Conservation (phyloP, 2,888 invertebrate genomes). For the Drosophila neoperkinsi region DNA sequence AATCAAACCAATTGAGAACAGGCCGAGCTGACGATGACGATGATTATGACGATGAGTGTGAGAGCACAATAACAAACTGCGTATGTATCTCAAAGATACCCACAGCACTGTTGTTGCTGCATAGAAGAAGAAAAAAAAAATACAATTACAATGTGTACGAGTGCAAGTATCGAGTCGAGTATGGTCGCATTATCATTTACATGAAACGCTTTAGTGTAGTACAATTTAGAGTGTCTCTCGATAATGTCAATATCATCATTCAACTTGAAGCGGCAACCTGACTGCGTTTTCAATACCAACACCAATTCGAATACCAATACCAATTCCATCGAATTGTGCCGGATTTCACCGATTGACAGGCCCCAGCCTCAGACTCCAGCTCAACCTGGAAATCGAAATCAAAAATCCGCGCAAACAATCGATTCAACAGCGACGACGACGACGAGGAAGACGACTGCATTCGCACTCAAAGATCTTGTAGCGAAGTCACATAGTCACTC, state of each 20-base stretch:
- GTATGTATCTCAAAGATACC: slow-evolving; percentile 40
- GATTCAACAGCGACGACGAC: slow-evolving; percentile 24
- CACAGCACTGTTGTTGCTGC: slow-evolving; percentile 3
- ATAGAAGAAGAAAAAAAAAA: not conserved
- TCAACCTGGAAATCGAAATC: slow-evolving; percentile 48
- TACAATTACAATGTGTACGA: slow-evolving; percentile 34
- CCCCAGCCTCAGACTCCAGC: slow-evolving; percentile 12
- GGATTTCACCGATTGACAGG: slow-evolving; percentile 75
- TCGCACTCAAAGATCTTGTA: slow-evolving; percentile 69
- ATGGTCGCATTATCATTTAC: slow-evolving; percentile 67
- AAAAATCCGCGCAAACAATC: slow-evolving; percentile 77
- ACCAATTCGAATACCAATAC: slow-evolving; percentile 31
- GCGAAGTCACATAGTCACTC: slow-evolving; percentile 74
- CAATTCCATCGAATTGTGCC: slow-evolving; percentile 76
- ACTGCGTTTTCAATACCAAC: slow-evolving; percentile 37
- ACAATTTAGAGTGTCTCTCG: slow-evolving; percentile 79
- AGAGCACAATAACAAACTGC: slow-evolving; percentile 18
- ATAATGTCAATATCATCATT: slow-evolving; percentile 82
- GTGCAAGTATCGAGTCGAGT: slow-evolving; percentile 27
- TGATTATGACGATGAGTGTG: slow-evolving; percentile 13
- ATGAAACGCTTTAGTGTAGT: slow-evolving; percentile 44
- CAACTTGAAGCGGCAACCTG: slow-evolving; percentile 53
- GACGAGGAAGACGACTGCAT: slow-evolving; percentile 52
- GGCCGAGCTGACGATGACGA: slow-evolving; percentile 15
- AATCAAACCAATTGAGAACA: slow-evolving; percentile 62